Evolutionary conservation across 1,140 invertebrate species (phyloP).

Genomic region (Philotrypesis tridentata): DNA sequence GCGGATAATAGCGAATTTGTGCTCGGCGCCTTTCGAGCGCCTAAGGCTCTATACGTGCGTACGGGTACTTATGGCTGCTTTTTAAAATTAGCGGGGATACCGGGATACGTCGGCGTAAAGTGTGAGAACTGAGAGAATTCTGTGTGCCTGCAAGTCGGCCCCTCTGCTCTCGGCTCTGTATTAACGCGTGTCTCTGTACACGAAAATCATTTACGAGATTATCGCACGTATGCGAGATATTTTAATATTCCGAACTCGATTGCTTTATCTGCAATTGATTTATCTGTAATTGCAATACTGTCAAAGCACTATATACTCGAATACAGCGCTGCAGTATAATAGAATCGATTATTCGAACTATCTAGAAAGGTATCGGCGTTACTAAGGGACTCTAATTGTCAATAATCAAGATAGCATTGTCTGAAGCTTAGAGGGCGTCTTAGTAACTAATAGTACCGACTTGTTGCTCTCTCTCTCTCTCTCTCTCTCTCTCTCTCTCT

Average conservation of each 20-base stretch:
- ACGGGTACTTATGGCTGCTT: neutral
- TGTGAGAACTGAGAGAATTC: constrained; percentile 31
- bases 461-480: constrained; percentile 46
- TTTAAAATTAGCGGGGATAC: constrained; percentile 14
- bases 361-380: neutral
- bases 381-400: constrained; percentile 25
- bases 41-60: neutral
- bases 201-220: too few species aligned
- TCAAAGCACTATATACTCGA: too few species aligned
- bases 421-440: constrained; percentile 26
- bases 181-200: too few species aligned
- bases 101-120: constrained; percentile 1
- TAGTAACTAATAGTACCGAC: constrained; percentile 38
- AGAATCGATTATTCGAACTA: neutral
- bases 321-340: neutral
- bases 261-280: too few species aligned
- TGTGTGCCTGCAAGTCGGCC: too few species aligned
- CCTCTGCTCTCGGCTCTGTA: too few species aligned
- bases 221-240: too few species aligned
- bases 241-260: too few species aligned
- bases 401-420: constrained; percentile 48
- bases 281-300: too few species aligned
- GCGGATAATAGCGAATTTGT: neutral
- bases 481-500: too few species aligned
- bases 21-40: neutral